Percentiles rank a stretch among this genome's conserved stretches.
Evolutionary conservation across 2,113 vertebrate species (phyloP).

Genomic region (Ploceus nigricollis): DNA sequence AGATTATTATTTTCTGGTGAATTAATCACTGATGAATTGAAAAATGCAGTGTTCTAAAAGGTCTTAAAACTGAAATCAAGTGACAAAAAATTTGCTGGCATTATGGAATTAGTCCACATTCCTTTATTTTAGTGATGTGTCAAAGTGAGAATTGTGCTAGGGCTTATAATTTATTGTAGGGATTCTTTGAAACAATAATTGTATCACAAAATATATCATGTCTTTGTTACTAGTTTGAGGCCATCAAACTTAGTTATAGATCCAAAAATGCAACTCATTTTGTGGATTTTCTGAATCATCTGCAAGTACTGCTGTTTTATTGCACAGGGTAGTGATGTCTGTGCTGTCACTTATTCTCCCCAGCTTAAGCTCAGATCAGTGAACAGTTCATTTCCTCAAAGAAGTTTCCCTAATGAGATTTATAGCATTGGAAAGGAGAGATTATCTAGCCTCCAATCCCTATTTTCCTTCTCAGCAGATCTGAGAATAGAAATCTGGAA

Average conservation of each 20-base stretch:
- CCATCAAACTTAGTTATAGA: background rate
- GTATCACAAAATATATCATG: background rate
- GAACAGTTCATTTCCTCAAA: background rate
- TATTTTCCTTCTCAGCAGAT: background rate
- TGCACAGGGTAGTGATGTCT: background rate
- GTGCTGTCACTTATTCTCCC: background rate
- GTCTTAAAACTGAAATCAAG: background rate
- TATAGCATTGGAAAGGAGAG: background rate
- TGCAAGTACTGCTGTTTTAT: background rate
- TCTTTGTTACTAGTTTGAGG: background rate
- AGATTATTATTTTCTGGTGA: background rate
- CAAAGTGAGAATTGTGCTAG: background rate
- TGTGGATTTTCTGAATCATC: background rate
- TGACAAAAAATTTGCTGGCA: background rate
- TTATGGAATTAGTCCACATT: background rate
- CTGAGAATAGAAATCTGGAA: background rate
- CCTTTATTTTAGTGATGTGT: background rate
- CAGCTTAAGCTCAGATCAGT: background rate
- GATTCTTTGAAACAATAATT: background rate
- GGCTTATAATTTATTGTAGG: background rate
- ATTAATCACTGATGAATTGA: background rate
- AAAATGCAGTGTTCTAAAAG: background rate
- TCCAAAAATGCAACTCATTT: background rate
- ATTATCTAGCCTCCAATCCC: background rate
- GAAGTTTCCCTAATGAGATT: background rate